Conservation (phyloP, 2,888 invertebrate species). For the Sminthurinus aureus region DNA sequence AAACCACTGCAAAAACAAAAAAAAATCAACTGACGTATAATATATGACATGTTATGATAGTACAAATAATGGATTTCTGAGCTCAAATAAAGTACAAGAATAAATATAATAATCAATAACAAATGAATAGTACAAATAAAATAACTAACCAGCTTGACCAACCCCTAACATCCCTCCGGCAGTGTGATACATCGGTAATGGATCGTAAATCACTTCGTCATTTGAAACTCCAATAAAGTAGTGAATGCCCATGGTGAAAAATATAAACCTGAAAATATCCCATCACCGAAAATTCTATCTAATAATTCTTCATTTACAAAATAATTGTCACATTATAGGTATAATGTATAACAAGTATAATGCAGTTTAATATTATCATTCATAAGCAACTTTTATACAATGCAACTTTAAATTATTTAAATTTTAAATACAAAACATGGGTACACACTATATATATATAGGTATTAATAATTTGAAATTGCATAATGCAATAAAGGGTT, state of each 20-base stretch:
- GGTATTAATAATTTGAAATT: not conserved
- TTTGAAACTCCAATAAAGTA: slow-evolving; percentile 61
- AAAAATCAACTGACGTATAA: no score
- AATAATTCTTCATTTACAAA: not conserved
- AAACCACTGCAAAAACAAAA: no score
- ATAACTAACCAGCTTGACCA: no score
- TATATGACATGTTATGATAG: no score
- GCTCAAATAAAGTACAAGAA: no score
- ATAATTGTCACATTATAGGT: no score
- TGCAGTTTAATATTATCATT: not conserved
- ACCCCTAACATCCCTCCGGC: slow-evolving; percentile 68
- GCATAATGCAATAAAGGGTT: not conserved
- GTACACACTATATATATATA: no score
- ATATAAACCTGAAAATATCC: slow-evolving; percentile 53
- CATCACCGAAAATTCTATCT: slow-evolving; percentile 19
- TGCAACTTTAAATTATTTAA: not conserved
- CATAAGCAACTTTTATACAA: not conserved
- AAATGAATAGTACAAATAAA: no score
- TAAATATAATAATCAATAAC: no score
- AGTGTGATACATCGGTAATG: slow-evolving; percentile 70
- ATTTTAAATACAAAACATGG: no score
- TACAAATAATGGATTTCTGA: no score
- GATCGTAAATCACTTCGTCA: slow-evolving; percentile 67
- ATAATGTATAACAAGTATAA: no score
- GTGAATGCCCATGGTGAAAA: slow-evolving; percentile 61